These are phyloP conservation scores for Manis crassicaudata DNA, from an alignment of 2,797 vertebrate species.

Conservation along the genomic window DNA sequence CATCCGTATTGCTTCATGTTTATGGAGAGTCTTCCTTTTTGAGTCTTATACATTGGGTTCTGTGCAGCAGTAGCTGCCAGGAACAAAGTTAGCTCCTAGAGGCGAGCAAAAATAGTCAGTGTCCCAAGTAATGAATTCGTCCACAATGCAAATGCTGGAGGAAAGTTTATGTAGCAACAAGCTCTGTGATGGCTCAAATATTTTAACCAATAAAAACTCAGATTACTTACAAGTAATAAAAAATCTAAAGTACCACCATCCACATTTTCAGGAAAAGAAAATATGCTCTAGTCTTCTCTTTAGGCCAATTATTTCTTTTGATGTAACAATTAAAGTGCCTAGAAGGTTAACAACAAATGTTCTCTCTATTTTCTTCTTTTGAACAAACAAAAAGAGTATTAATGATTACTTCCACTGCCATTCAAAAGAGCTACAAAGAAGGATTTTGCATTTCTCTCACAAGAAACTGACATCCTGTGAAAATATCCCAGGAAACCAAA, in stretches of 20 bases:
- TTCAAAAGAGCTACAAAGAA: conserved; percentile 52
- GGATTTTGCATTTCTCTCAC: neutral
- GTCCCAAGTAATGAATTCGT: conserved; percentile 30
- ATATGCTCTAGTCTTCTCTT: neutral
- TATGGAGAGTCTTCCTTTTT: conserved; percentile 64
- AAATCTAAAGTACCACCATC: neutral
- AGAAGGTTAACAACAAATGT: conserved; percentile 28
- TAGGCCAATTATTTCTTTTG: conserved; percentile 43
- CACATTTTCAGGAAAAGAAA: neutral
- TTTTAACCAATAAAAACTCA: neutral
- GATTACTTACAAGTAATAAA: neutral
- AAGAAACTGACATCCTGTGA: conserved; percentile 42
- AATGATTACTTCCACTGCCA: conserved; percentile 31
- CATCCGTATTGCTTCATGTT: conserved; percentile 65
- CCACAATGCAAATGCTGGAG: neutral
- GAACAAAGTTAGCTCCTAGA: conserved; percentile 76
- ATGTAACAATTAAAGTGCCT: conserved; percentile 20
- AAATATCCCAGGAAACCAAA: conserved; percentile 59
- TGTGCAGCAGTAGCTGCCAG: conserved; percentile 51
- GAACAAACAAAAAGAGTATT: neutral
- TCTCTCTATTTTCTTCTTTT: conserved; percentile 37
- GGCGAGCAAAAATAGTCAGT: conserved; percentile 40
- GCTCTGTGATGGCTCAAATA: neutral
- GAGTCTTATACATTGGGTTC: neutral
- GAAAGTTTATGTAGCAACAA: conserved; percentile 53